These are phyloP conservation scores for Globicephala melas DNA, from an alignment of 2,113 vertebrate species.

Conservation along the genomic window DNA sequence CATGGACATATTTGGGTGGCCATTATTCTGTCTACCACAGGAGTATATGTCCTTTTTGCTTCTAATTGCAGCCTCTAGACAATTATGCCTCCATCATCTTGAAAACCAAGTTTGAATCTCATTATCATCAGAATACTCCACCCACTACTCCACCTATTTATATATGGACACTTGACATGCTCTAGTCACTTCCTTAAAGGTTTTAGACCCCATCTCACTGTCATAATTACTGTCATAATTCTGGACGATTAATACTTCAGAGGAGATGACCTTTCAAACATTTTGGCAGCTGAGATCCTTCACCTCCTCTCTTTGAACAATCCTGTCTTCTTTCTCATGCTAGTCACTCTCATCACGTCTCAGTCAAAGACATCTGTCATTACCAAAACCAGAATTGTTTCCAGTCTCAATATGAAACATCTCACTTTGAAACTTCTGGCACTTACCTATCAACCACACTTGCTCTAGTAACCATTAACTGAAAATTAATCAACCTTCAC, in stretches of 20 bases:
- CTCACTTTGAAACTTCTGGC: not conserved
- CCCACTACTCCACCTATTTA: not conserved
- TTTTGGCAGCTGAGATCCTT: not conserved
- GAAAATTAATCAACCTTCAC: not conserved
- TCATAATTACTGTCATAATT: not conserved
- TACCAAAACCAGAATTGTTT: not conserved
- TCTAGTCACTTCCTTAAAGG: not conserved
- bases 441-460: not conserved
- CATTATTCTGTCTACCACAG: not conserved
- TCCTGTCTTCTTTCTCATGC: not conserved
- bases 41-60: not conserved
- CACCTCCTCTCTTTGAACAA: not conserved
- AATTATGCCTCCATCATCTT: not conserved
- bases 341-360: not conserved
- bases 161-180: not conserved
- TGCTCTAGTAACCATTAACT: not conserved
- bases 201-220: not conserved
- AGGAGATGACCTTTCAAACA: not conserved
- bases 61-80: not conserved
- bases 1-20: too few species aligned
- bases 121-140: not conserved
- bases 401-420: not conserved
- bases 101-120: not conserved
- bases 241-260: not conserved
- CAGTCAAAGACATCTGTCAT: not conserved